Conservation (phyloP, 2,113 vertebrate species). For the Triplophysa rosa region DNA sequence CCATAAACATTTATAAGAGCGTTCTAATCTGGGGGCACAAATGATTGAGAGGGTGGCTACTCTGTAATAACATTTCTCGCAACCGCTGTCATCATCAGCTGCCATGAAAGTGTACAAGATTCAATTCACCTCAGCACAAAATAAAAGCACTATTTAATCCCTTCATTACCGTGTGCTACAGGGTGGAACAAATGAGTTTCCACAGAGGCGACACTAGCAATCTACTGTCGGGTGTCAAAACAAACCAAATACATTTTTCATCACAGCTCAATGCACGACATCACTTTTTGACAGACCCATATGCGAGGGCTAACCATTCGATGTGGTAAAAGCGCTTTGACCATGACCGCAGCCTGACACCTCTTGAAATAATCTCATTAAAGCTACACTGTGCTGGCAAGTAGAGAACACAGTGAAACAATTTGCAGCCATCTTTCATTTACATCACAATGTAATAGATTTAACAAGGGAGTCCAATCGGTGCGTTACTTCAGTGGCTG, state of each 20-base stretch:
- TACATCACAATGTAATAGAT: conserved; percentile 7
- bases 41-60: background rate
- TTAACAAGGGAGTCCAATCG: background rate
- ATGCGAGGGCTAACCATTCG: conserved; percentile 8
- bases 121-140: conserved; percentile 39
- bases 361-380: conserved; percentile 14
- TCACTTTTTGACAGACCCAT: background rate
- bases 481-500: background rate
- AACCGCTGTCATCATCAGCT: conserved; percentile 6
- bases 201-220: conserved; percentile 14
- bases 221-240: background rate
- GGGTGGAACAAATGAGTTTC: conserved; percentile 55
- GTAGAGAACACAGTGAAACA: background rate
- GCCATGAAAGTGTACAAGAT: conserved; percentile 3
- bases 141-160: conserved; percentile 40
- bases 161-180: conserved; percentile 51
- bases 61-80: background rate
- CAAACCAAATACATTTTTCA: conserved; percentile 23
- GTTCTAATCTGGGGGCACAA: background rate
- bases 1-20: background rate
- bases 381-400: background rate
- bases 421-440: conserved; percentile 6
- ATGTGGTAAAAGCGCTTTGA: background rate
- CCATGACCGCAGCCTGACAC: background rate
- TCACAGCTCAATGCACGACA: conserved; percentile 19